Evolutionary conservation across 2,888 invertebrate genomes (phyloP).

Genomic region (Drosophila lacicola): DNA sequence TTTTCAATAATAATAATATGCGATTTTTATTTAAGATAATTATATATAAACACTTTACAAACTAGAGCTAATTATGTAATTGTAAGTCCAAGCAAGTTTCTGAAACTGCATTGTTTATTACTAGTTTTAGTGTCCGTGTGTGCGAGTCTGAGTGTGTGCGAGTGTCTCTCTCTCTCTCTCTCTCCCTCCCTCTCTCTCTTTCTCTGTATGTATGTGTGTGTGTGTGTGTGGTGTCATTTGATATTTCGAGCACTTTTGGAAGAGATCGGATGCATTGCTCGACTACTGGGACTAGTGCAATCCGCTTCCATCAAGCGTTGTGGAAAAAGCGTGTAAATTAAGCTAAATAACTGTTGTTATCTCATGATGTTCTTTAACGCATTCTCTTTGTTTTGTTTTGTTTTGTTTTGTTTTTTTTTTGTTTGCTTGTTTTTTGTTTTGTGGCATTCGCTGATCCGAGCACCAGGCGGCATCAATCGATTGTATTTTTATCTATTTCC

Average conservation of each 20-base stretch:
- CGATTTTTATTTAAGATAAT: slow-evolving; percentile 45
- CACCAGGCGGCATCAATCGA: slow-evolving; percentile 7
- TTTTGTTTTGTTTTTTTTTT: no score
- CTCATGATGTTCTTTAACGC: background rate
- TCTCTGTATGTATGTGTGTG: background rate
- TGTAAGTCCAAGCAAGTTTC: slow-evolving; percentile 38
- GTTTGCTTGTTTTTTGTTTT: background rate
- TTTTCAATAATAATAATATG: slow-evolving; percentile 72
- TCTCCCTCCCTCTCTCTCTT: no score
- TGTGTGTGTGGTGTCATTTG: slow-evolving; percentile 10
- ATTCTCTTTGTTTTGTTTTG: no score
- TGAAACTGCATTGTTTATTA: slow-evolving; percentile 40
- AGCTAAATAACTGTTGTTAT: slow-evolving; percentile 1
- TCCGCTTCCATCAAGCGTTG: slow-evolving; percentile 32
- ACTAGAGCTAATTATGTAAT: slow-evolving; percentile 37
- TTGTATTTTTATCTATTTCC: background rate
- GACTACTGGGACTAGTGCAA: slow-evolving; percentile 35
- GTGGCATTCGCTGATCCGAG: slow-evolving; percentile 9
- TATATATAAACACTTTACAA: slow-evolving; percentile 51
- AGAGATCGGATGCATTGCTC: slow-evolving; percentile 50
- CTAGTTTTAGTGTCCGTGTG: slow-evolving; percentile 12
- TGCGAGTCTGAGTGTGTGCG: slow-evolving; percentile 4
- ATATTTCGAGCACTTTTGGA: slow-evolving; percentile 44
- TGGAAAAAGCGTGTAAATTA: slow-evolving; percentile 19
- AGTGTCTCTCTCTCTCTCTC: background rate